Base-by-base conservation (phyloP, 2,113 vertebrate species). In the Entomyzon cyanotis region DNA sequence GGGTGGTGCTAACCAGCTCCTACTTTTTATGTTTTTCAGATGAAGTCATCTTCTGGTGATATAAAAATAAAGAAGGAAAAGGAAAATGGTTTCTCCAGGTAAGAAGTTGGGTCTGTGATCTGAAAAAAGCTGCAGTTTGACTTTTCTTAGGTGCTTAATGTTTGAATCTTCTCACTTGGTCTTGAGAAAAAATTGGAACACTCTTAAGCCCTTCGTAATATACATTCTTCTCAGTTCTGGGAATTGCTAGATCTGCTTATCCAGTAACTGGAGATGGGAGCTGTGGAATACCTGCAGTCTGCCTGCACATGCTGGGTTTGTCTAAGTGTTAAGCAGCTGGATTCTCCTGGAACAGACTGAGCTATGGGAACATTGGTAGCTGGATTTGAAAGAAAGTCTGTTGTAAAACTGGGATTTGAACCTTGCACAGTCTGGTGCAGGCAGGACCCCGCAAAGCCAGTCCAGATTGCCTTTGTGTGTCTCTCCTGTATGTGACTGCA, bases 81-180 rank as follows among this genome's bases (percentile, higher is more conserved):
- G 84, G 99, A 99, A 98, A 99, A 99, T 97, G 99, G 99, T 58
- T 99, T 99, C 93, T 98, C 98, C 56, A 99, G 99, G 99, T 99
- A 98, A 97, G 97, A 68, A 62, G 31, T 31, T 5, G 4, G 14
- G 18, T 78, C 21, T 35, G 2, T 47, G 35, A 42, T 69, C 25
- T 87, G 22, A 13, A 82, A 83, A 49, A 91, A 60, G 24, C 16
- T 78, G 13, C 49, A 71, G 30, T 60, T 92, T 22, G 19, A 27
- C 60, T 74, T 71, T 42, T 50, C 7, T 8, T 60, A 20, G 18
- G 22, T 80, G 37, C 25, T 86, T 25, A 24, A 23, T 71, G 30
- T 76, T 75, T 76, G 39, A 75, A 20, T 84, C 11, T 8, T 86
- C 55, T 76, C 19, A 11, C 4, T 63, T 89, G 28, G 9, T 86